A percentile compares a stretch with the other conserved stretches of the same genome.
Conservation (phyloP, 2,113 vertebrate species). For the Beaufortia kweichowensis region DNA sequence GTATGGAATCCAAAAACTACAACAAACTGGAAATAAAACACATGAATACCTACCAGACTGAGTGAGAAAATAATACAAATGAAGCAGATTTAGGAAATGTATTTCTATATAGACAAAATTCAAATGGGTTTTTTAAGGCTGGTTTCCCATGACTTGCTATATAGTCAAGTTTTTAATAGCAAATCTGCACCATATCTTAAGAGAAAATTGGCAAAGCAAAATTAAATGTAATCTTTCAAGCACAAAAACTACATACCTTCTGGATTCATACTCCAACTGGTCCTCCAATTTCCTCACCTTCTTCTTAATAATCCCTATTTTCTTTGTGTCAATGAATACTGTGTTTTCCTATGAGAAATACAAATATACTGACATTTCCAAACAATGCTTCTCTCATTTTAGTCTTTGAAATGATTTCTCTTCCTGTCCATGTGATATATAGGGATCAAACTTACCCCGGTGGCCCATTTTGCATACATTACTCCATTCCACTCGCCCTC, state of each 20-base stretch:
- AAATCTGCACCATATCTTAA: background rate
- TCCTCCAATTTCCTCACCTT: constrained; percentile 96
- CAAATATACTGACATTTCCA: background rate
- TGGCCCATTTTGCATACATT: constrained; percentile 92
- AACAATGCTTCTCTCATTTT: background rate
- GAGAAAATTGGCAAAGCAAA: background rate
- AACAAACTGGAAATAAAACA: background rate
- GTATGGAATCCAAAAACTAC: too few relatives aligned
- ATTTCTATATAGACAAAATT: background rate
- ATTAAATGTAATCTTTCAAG: too few relatives aligned
- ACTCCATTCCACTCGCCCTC: constrained; percentile 99
- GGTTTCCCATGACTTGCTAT: constrained; percentile 13
- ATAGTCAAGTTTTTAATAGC: background rate
- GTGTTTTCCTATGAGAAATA: constrained; percentile 81
- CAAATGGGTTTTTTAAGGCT: constrained; percentile 17
- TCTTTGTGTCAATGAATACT: constrained; percentile 96
- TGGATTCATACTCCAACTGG: constrained; percentile 92
- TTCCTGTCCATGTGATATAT: background rate
- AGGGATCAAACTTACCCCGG: constrained; percentile 81
- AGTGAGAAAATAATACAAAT: background rate
- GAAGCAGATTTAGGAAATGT: background rate
- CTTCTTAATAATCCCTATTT: constrained; percentile 93
- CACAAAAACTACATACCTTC: constrained; percentile 78
- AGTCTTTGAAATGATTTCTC: background rate
- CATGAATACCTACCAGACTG: background rate